Evolutionary conservation across 1,140 invertebrate species (phyloP), one percentile per base, ranked within the genome.

Genomic region (Bacillus rossius): DNA sequence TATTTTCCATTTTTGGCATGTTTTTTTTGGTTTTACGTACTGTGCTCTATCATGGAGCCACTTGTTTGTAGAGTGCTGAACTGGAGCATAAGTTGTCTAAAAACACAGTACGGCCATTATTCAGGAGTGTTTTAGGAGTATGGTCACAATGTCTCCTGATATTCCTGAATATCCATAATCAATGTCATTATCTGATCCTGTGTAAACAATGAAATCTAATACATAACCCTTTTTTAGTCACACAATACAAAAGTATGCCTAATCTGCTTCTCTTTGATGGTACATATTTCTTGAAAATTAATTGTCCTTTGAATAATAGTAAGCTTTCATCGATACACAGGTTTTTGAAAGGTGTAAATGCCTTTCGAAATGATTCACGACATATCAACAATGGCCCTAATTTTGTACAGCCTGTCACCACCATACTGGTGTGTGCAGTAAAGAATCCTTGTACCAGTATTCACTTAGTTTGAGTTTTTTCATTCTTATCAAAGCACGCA

Each of bases 1-100:
- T 59, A 3, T 64, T 38, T 38, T 60, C 55, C 20, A 51, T 13
- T 48, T 67, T 59, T 16, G 65, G 60, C 54, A 67, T 59, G 53
- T 60, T 60, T 54, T 55, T 60, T 61, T 59, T 58, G 42, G 60
- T 59, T 49, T 57, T 50, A 55, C 48, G 63, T 42, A 67, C 62
- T 57, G 62, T 67, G 20, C 8, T 1, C n/a, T 3, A 25, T 49
- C 14, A 25, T 49, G 22, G 1, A 49, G 26, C 8, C n/a, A 16
- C 20, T n/a, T n/a, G n/a, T n/a, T 19, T 8, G 17, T 26, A 5
- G 1, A 34, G 26, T 17, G 13, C 13, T 34, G 2, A 34, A 16
- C 25, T 37, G 2, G 29, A 37, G 22, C 38, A 52, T 13, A 10
- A 52, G 38, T 52, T 37, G 1, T 34, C 25, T 37, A 49, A 25